Conservation (phyloP, 2,888 invertebrate genomes). For the Latrodectus elegans region DNA sequence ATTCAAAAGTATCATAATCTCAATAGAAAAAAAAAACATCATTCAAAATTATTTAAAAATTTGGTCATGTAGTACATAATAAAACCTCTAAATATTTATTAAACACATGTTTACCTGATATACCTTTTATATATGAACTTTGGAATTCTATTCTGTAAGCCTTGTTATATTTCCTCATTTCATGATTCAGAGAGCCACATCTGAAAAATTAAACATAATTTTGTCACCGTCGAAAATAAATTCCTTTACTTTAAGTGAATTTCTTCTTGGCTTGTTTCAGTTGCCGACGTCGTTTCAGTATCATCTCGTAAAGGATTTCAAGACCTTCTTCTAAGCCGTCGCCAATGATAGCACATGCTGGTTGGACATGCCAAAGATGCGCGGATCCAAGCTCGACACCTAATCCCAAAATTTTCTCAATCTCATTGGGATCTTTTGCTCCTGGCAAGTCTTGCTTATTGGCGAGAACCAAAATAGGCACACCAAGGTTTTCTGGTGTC, state of each 20-base stretch:
- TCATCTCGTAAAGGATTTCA: slow-evolving; percentile 95
- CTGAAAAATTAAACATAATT: not conserved
- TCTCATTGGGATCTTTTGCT: slow-evolving; percentile 88
- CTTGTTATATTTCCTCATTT: not conserved
- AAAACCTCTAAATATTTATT: too few species aligned
- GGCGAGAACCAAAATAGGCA: slow-evolving; percentile 93
- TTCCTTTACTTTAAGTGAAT: slow-evolving; percentile 28
- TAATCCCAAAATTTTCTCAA: slow-evolving; percentile 88
- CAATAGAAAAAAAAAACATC: too few species aligned
- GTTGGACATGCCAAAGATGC: slow-evolving; percentile 90
- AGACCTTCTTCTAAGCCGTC: slow-evolving; percentile 97
- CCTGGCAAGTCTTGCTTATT: slow-evolving; percentile 94
- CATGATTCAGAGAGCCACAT: slow-evolving; percentile 2
- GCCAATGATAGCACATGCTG: slow-evolving; percentile 97
- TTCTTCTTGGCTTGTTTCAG: slow-evolving; percentile 80
- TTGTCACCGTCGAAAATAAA: not conserved
- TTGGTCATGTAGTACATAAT: too few species aligned
- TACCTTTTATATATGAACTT: too few species aligned
- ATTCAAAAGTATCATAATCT: too few species aligned
- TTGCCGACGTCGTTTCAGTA: slow-evolving; percentile 91
- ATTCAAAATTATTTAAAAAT: too few species aligned
- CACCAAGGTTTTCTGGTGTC: slow-evolving; percentile 90
- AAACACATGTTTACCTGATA: too few species aligned
- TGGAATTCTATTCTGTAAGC: not conserved
- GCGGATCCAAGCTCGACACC: slow-evolving; percentile 82